phyloP scores from a whole-genome alignment of 2,113 vertebrate species.

The Alethe castanea region DNA sequence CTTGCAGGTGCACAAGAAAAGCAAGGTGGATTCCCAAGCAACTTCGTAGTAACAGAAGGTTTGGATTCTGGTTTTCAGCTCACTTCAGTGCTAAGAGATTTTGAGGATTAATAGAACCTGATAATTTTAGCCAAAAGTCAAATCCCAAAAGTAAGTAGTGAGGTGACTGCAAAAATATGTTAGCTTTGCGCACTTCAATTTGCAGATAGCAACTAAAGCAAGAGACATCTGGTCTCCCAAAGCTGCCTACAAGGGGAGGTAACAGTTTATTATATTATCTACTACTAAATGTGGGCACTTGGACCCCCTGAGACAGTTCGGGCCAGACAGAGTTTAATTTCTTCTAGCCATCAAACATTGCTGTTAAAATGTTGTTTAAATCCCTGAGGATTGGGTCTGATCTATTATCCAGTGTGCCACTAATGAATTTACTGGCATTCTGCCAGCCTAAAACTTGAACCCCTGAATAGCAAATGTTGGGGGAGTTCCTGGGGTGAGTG shows the following conservation, averaged over 20 bases:
- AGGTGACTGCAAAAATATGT: not conserved
- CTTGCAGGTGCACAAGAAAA: not conserved
- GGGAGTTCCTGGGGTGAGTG: not conserved
- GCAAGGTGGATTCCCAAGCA: not conserved
- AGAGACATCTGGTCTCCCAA: conserved; percentile 21
- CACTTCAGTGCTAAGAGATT: not conserved
- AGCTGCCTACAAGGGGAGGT: not conserved
- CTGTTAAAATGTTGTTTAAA: conserved; percentile 1
- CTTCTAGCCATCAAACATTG: not conserved
- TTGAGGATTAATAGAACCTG: not conserved
- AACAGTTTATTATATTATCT: not conserved
- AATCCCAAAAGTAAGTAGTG: not conserved
- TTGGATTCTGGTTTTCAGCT: not conserved
- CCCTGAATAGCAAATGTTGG: rapidly evolving
- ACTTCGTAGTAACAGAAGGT: not conserved
- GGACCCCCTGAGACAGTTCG: not conserved
- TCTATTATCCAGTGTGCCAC: not conserved
- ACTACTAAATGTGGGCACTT: not conserved
- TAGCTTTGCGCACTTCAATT: not conserved
- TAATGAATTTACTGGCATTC: conserved; percentile 3
- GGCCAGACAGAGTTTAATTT: conserved; percentile 7
- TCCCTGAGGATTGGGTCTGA: not conserved
- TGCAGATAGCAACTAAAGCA: not conserved
- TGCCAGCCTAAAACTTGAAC: conserved; percentile 4
- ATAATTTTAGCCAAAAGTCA: not conserved